phyloP scores from a whole-genome alignment of 2,888 invertebrate genomes.

The Agonopterix subpropinquella region DNA sequence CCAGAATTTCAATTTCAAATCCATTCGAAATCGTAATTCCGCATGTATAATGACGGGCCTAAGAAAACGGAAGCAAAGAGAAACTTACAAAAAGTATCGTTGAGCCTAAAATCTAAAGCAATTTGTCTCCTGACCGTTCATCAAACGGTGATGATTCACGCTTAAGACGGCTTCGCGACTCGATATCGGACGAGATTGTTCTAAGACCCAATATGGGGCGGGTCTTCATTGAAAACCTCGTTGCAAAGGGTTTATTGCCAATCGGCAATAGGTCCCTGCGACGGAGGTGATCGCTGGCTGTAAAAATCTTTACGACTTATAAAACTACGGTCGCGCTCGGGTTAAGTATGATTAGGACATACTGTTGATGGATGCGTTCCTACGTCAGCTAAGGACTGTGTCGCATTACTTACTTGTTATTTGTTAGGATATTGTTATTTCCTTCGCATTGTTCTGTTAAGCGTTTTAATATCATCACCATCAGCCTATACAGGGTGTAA shows the following conservation, averaged over 20 bases:
- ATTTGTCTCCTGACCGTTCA: not conserved
- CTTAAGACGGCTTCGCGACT: not conserved
- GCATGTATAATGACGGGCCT: no score
- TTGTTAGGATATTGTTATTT: no score
- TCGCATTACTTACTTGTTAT: not conserved
- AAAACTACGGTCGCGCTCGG: constrained; percentile 51
- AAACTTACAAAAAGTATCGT: no score
- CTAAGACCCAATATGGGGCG: constrained; percentile 4
- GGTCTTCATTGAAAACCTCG: constrained; percentile 47
- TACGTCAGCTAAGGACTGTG: constrained; percentile 1
- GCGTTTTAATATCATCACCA: no score
- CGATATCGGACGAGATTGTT: constrained; percentile 1
- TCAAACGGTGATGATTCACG: not conserved
- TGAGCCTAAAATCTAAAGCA: not conserved
- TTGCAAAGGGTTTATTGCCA: constrained; percentile 43
- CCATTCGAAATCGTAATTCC: no score
- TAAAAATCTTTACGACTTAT: constrained; percentile 66
- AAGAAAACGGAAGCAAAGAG: no score
- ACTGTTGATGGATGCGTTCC: constrained; percentile 2
- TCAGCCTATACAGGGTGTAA: no score
- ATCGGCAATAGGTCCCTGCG: constrained; percentile 36
- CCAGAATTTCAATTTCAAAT: no score
- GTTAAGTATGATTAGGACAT: constrained; percentile 61
- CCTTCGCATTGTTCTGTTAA: no score
- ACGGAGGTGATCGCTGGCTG: constrained; percentile 43